Evolutionary conservation across 2,113 vertebrate genomes (phyloP).

Genomic region (Potamarius usumacintae): DNA sequence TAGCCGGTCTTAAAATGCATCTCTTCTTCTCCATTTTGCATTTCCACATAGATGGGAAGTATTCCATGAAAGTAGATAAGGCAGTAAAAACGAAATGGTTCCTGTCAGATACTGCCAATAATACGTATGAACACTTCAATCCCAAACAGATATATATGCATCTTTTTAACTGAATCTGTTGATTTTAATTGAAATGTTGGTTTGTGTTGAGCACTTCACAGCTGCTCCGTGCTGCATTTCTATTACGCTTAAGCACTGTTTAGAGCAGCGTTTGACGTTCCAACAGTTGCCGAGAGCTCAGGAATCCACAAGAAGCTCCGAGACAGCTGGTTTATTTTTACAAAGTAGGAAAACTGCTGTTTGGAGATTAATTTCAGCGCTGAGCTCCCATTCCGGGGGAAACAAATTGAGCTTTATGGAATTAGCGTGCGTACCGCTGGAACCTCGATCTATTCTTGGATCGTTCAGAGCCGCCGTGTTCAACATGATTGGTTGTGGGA

Average conservation of each 20-base stretch:
- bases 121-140: not conserved
- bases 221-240: not conserved
- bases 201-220: not conserved
- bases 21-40: not conserved
- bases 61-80: not conserved
- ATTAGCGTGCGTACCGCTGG: conserved; percentile 60
- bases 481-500: conserved; percentile 38
- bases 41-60: not conserved
- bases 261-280: conserved; percentile 60
- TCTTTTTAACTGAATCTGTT: not conserved
- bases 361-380: conserved; percentile 70
- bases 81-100: not conserved
- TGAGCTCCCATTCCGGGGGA: conserved; percentile 64
- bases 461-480: not conserved
- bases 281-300: conserved; percentile 55
- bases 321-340: conserved; percentile 71
- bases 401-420: conserved; percentile 72
- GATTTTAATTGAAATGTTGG: not conserved
- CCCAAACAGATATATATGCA: not conserved
- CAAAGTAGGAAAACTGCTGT: conserved; percentile 66
- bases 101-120: not conserved
- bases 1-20: not conserved
- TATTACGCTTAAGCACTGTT: not conserved
- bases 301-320: conserved; percentile 49
- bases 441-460: conserved; percentile 46